Evolutionary conservation across 2,797 vertebrate genomes (phyloP).

Genomic region (Staurois parvus): DNA sequence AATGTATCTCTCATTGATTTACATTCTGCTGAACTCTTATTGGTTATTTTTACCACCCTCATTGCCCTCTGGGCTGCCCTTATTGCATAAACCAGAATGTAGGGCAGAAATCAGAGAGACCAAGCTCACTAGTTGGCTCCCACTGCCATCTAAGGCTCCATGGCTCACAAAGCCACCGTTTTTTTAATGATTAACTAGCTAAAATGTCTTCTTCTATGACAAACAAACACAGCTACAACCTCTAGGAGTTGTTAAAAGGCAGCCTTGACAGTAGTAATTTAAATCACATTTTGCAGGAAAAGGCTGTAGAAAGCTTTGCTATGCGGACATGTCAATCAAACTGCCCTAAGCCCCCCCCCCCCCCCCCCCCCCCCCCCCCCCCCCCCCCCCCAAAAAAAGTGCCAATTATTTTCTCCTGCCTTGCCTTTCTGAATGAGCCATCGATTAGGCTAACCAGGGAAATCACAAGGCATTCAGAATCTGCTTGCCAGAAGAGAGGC

Average conservation of each 20-base stretch:
- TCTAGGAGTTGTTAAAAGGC: conserved; percentile 24
- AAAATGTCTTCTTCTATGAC: conserved; percentile 66
- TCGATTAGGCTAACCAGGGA: not conserved
- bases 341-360: not conserved
- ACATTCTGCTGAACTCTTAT: too few relatives aligned
- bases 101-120: too few relatives aligned
- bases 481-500: not conserved
- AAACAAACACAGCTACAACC: conserved; percentile 61
- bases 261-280: not conserved
- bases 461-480: not conserved
- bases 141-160: not conserved
- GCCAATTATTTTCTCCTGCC: not conserved
- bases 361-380: not conserved
- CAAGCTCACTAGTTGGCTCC: not conserved
- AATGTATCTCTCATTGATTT: too few relatives aligned
- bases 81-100: too few relatives aligned
- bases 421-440: not conserved
- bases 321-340: conserved; percentile 3
- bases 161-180: not conserved
- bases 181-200: not conserved
- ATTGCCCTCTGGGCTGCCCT: not conserved
- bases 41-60: not conserved
- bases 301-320: not conserved
- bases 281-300: conserved; percentile 3
- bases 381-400: not conserved